phyloP scores from a whole-genome alignment of 2,888 invertebrate species.

The Gastracanthus pulcherrimus region DNA sequence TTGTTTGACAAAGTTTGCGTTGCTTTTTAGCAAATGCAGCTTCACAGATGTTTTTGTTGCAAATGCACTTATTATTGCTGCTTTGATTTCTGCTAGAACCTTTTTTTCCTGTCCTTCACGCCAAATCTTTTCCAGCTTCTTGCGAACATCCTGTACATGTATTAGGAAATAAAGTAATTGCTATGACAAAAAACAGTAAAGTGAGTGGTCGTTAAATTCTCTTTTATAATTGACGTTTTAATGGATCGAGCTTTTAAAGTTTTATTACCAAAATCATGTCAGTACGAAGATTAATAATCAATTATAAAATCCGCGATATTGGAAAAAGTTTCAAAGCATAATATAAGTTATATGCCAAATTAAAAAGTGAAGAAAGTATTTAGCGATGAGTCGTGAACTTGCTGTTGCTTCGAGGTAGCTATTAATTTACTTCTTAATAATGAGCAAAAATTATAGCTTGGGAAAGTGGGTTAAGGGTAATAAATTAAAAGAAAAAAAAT shows the following conservation, averaged over 20 bases:
- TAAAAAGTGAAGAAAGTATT: slow-evolving; percentile 11
- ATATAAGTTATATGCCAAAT: background rate
- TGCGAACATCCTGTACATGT: background rate
- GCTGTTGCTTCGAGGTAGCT: background rate
- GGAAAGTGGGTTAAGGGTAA: slow-evolving; percentile 8
- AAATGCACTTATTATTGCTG: slow-evolving; percentile 11
- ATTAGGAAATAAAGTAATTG: slow-evolving; percentile 1
- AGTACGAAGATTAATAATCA: background rate
- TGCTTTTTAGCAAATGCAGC: slow-evolving; percentile 50
- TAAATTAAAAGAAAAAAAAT: background rate
- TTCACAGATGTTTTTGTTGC: slow-evolving; percentile 35
- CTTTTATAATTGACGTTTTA: background rate
- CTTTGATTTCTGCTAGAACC: slow-evolving; percentile 21
- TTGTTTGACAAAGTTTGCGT: slow-evolving; percentile 35
- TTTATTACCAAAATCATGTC: background rate
- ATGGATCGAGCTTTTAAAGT: background rate
- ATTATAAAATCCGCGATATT: background rate
- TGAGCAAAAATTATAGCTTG: slow-evolving; percentile 31
- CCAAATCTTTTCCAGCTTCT: slow-evolving; percentile 2
- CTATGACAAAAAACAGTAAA: background rate
- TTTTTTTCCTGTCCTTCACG: background rate
- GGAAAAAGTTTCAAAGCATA: slow-evolving; percentile 11
- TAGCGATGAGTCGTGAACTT: background rate
- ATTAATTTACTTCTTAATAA: slow-evolving; percentile 37
- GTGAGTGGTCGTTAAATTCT: background rate